phyloP scores from a whole-genome alignment of 1,140 invertebrate genomes.

The Philotrypesis tridentata region DNA sequence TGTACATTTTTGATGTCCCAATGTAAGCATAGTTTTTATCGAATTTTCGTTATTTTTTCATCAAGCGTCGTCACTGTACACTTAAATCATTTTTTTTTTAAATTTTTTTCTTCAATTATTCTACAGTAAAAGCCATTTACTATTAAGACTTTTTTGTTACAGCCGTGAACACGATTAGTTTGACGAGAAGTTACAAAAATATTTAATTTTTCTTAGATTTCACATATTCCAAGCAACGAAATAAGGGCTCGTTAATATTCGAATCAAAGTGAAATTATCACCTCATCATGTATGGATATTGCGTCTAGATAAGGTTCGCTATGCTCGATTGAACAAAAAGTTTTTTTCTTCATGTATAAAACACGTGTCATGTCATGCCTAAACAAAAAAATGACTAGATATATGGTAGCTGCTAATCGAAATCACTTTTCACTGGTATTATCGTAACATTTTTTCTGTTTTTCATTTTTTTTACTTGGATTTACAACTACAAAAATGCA shows the following conservation, averaged over 20 bases:
- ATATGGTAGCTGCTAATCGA: slow-evolving; percentile 11
- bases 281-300: not conserved
- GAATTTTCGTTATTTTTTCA: slow-evolving; percentile 48
- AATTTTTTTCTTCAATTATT: slow-evolving; percentile 15
- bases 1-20: slow-evolving; percentile 59
- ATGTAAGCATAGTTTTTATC: slow-evolving; percentile 46
- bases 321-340: not conserved
- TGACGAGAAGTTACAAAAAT: slow-evolving; percentile 43
- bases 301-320: not conserved
- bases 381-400: not conserved
- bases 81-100: not conserved
- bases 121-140: slow-evolving; percentile 18
- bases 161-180: slow-evolving; percentile 35
- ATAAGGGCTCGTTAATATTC: not conserved
- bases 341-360: not conserved
- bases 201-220: not conserved
- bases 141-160: slow-evolving; percentile 1
- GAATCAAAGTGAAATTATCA: not conserved
- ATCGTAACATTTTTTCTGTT: slow-evolving; percentile 38
- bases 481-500: slow-evolving; percentile 55
- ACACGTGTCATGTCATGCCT: not conserved
- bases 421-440: slow-evolving; percentile 13
- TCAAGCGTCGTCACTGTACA: not conserved
- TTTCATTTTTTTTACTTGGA: slow-evolving; percentile 28
- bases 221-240: not conserved